Percentiles rank a stretch among this genome's conserved stretches.
phyloP scores from a whole-genome alignment of 2,888 invertebrate species.

The Lycia hirtaria region DNA sequence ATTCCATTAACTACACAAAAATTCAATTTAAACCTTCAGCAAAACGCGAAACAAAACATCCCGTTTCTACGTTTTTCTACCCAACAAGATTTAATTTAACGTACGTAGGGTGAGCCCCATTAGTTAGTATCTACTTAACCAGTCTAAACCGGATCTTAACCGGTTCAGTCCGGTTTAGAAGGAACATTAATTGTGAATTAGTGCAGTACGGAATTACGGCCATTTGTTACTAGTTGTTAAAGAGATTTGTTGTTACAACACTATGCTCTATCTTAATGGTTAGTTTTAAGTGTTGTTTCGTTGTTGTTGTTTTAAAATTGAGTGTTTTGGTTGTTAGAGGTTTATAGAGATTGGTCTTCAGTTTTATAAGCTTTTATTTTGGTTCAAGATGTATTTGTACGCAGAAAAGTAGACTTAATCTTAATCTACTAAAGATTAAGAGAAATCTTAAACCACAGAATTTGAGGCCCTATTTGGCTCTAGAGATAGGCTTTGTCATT shows the following conservation, averaged over 20 bases:
- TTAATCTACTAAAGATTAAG: no score
- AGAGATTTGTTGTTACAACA: conserved; percentile 44
- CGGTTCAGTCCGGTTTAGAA: conserved; percentile 42
- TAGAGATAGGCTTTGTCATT: no score
- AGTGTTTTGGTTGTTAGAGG: conserved; percentile 4
- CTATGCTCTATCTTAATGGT: conserved; percentile 25
- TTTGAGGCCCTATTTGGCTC: no score
- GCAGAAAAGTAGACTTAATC: no score
- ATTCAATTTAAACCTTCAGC: conserved; percentile 16
- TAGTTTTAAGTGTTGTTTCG: conserved; percentile 26
- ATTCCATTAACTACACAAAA: no score
- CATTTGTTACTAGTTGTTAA: conserved; percentile 63
- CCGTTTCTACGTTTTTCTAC: conserved; percentile 36
- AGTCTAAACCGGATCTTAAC: conserved; percentile 62
- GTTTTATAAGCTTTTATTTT: no score
- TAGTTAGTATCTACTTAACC: conserved; percentile 58
- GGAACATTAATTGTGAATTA: conserved; percentile 72
- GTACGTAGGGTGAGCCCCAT: conserved; percentile 50
- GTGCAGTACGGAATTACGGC: conserved; percentile 58
- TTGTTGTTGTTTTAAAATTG: conserved; percentile 25
- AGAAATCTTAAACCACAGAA: no score
- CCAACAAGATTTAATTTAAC: conserved; percentile 46
- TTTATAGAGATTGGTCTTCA: conserved; percentile 9
- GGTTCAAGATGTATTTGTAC: no score
- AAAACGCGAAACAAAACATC: conserved; percentile 30